A percentile compares a stretch with the other conserved stretches of the same genome.
Conservation (phyloP, 2,113 vertebrate species). For the Microtus richardsoni region DNA sequence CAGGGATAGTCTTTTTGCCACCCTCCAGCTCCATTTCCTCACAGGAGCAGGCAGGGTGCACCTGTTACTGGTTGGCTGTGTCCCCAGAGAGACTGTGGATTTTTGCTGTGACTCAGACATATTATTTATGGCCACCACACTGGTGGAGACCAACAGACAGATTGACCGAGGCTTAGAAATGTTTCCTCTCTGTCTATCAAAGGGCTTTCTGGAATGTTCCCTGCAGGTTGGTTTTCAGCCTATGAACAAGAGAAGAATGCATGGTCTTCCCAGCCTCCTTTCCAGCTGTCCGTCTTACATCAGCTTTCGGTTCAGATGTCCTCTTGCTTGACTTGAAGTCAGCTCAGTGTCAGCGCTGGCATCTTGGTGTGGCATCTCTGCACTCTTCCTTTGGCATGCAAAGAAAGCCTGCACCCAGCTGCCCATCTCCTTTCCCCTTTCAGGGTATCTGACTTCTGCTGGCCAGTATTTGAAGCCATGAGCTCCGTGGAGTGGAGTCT, state of each 20-base stretch:
- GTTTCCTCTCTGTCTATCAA: constrained; percentile 49
- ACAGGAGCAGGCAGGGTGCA: background rate
- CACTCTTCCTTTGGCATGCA: background rate
- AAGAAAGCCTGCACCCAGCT: constrained; percentile 15
- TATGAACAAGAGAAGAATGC: constrained; percentile 22
- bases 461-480: constrained; percentile 25
- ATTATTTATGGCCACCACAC: constrained; percentile 51
- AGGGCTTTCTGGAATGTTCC: constrained; percentile 55
- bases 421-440: background rate
- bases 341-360: background rate
- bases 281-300: background rate
- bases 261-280: background rate
- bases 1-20: background rate
- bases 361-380: constrained; percentile 15
- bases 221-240: constrained; percentile 21
- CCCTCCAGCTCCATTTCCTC: constrained; percentile 18
- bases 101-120: constrained; percentile 62
- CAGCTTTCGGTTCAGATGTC: constrained; percentile 8
- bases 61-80: constrained; percentile 39
- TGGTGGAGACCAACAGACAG: constrained; percentile 29
- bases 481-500: background rate
- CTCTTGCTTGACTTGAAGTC: background rate
- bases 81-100: constrained; percentile 34
- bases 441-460: constrained; percentile 46
- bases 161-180: background rate